These are phyloP conservation scores for Furcifer pardalis DNA, from an alignment of 2,797 vertebrate genomes.

Conservation along the genomic window DNA sequence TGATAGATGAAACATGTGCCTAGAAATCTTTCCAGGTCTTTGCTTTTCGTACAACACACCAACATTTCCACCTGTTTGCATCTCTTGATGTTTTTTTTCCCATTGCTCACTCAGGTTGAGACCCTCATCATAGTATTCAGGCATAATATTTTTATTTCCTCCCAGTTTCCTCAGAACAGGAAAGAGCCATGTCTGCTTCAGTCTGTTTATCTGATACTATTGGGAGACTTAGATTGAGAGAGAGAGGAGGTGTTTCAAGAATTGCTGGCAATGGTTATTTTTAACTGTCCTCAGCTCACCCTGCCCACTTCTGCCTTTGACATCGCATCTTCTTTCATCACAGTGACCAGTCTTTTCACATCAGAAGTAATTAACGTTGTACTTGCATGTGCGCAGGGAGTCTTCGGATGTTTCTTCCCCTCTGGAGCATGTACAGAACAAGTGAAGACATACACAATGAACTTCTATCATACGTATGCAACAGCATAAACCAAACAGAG, in stretches of 20 bases:
- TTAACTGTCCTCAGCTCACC: neutral
- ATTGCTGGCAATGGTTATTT: neutral
- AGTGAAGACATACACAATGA: neutral
- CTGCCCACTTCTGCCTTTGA: neutral
- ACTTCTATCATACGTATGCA: neutral
- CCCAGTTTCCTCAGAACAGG: neutral
- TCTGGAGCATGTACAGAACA: neutral
- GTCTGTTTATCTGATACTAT: neutral
- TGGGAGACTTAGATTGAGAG: too few relatives aligned
- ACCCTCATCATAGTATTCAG: neutral
- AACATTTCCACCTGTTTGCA: neutral
- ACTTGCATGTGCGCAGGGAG: neutral
- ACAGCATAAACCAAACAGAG: neutral
- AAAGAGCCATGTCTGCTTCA: neutral
- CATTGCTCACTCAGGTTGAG: neutral
- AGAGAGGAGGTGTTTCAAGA: neutral
- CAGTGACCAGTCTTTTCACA: neutral
- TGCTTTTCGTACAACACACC: neutral
- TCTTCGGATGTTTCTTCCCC: neutral
- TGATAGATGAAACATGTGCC: neutral
- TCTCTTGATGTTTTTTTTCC: neutral
- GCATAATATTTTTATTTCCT: neutral
- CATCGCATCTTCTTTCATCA: neutral
- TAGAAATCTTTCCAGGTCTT: neutral
- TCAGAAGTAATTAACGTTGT: neutral